Base-by-base conservation (phyloP, 2,797 vertebrate species). In the Mormyrus proboscirostris region DNA sequence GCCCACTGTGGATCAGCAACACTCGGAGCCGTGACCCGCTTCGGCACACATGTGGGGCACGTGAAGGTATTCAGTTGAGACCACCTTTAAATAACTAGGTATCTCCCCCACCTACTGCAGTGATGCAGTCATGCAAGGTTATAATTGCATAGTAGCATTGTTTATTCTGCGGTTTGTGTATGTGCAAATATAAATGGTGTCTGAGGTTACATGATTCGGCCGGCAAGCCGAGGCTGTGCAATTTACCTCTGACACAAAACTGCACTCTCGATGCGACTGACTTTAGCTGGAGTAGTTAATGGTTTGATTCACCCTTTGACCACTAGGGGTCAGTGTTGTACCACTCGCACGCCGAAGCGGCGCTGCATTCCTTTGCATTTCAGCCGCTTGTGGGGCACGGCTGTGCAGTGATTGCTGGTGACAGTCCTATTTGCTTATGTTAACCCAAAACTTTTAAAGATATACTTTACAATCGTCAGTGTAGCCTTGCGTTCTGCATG, bases 251-350 rank as follows among this genome's bases (percentile, higher is more conserved):
- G 6, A 79, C 41, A 47, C 41, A 44, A 38, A 41, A 76, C 69
- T 76, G 33, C 33, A 76, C 10, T 76, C 69, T 41, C 38, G 29
- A 14, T 79, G 4, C 38, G 73, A 79, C 14, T 44, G 29, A 29
- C n/a, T 19, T 62, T 76, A 73, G 33, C n/a, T 16, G 41, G 25
- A 76, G 69, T 10, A 8, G n/a, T 12, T 19, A 65, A 88, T 25
- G 10, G 19, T 12, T 38, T 14, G 19, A 29, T 57, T 38, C 29
- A 7, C 22, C 29, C 19, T 47, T 44, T 41, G 53, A 55, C 79
- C 95, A 90, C 91, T 69, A 57, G 95, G 93, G 94, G 95, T 95
- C 95, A 94, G 92, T 94, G 90, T 95, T 94, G 93, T 89, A 92
- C 93, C 47, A 93, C 91, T 87, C 88, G 38, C 44, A 85, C 65